A percentile compares a stretch with the other conserved stretches of the same genome.
These are phyloP conservation scores for Tineola bisselliella DNA, from an alignment of 2,888 invertebrate species.

Conservation along the genomic window DNA sequence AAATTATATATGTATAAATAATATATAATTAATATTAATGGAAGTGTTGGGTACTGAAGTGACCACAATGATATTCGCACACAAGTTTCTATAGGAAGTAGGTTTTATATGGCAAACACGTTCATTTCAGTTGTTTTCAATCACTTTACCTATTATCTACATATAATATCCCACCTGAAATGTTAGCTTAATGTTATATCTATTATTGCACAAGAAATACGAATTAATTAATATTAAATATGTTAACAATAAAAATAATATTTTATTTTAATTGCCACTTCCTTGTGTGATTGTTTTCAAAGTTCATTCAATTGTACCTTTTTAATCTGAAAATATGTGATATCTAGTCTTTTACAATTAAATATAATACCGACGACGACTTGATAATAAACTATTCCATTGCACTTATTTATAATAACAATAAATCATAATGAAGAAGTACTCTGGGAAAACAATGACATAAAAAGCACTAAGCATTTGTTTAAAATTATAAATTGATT, in stretches of 20 bases:
- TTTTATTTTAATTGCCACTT: conserved; percentile 5
- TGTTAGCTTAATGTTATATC: not conserved
- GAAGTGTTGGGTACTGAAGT: not conserved
- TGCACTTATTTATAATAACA: conserved; percentile 11
- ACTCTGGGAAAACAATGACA: conserved; percentile 7
- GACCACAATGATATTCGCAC: conserved; percentile 9
- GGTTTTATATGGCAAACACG: conserved; percentile 26
- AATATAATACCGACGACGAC: not conserved
- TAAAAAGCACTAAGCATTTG: conserved; percentile 2
- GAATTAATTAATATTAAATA: conserved; percentile 8
- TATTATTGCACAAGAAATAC: conserved; percentile 10
- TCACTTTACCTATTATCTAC: not conserved
- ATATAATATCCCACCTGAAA: not conserved
- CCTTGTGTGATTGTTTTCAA: not conserved
- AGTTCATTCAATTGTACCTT: not conserved
- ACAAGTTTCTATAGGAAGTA: conserved; percentile 15
- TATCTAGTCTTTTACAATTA: conserved; percentile 57
- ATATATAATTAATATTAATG: conserved; percentile 9
- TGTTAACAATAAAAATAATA: conserved; percentile 1
- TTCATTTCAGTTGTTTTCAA: not conserved
- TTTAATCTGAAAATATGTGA: conserved; percentile 64
- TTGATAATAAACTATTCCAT: not conserved
- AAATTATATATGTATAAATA: conserved; percentile 15
- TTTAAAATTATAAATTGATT: not conserved
- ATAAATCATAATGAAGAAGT: conserved; percentile 4